A percentile compares a stretch with the other conserved stretches of the same genome.
Conservation (phyloP, 2,888 invertebrate genomes). For the Lasioglossum figueresi region DNA sequence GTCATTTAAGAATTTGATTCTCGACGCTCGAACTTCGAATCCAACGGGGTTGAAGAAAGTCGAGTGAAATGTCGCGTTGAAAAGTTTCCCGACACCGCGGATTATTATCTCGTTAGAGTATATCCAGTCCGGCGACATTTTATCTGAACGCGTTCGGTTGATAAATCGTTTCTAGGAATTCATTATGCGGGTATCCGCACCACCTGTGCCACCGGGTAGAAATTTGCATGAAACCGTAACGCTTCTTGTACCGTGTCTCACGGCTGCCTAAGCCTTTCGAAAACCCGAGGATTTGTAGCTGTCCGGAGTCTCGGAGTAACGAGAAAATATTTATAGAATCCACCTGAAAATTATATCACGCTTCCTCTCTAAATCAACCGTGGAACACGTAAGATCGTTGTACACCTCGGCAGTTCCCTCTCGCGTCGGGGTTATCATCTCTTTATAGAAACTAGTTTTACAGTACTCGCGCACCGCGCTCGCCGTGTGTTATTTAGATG, state of each 20-base stretch:
- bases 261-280: neutral
- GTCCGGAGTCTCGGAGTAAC: neutral
- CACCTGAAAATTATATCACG: neutral
- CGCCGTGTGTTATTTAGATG: slow-evolving; percentile 15
- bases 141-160: neutral
- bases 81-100: neutral
- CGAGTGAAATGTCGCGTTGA: neutral
- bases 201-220: slow-evolving; percentile 5
- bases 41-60: neutral
- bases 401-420: neutral
- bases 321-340: slow-evolving; percentile 2
- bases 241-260: slow-evolving; percentile 8
- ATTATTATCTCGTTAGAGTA: slow-evolving; percentile 8
- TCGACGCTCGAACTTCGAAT: no score
- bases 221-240: slow-evolving; percentile 13
- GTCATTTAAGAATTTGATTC: neutral
- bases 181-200: neutral
- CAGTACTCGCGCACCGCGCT: neutral
- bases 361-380: neutral
- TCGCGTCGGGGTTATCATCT: slow-evolving; percentile 18
- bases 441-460: neutral
- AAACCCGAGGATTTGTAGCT: neutral
- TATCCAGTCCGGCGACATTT: slow-evolving; percentile 13
- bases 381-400: neutral
- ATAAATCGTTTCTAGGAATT: slow-evolving; percentile 11